Conservation (phyloP, 2,113 vertebrate species). For the Grammomys dolichurus region DNA sequence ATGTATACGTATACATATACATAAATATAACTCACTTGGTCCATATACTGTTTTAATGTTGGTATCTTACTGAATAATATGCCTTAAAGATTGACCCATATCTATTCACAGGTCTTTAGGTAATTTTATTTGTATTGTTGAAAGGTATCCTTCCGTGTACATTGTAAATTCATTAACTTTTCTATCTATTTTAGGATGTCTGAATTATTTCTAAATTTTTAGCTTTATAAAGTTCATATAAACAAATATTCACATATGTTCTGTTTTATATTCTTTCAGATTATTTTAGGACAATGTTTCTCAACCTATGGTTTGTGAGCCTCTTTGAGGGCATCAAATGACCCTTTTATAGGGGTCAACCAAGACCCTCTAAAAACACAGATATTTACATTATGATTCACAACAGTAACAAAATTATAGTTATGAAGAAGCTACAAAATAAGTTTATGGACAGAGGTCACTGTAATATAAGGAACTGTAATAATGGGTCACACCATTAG, state of each 20-base stretch:
- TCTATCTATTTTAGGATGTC: background rate
- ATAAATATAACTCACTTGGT: background rate
- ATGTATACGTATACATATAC: background rate
- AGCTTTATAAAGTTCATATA: background rate
- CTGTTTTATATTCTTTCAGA: background rate
- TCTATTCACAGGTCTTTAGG: background rate
- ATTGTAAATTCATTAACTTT: background rate
- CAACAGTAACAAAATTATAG: background rate
- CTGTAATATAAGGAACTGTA: background rate
- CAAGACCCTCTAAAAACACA: background rate
- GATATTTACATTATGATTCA: background rate
- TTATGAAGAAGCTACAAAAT: background rate
- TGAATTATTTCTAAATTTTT: background rate
- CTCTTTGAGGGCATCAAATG: background rate
- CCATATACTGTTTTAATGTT: background rate
- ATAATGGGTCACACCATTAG: background rate
- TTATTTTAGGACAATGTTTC: background rate
- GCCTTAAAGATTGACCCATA: background rate
- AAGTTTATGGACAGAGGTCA: background rate
- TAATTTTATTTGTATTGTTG: background rate
- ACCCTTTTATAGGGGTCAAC: background rate
- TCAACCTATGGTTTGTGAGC: background rate
- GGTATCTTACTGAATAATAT: background rate
- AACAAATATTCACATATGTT: background rate
- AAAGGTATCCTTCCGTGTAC: background rate